These are phyloP conservation scores for Cactoblastis cactorum DNA, from an alignment of 2,888 invertebrate genomes.

Conservation along the genomic window DNA sequence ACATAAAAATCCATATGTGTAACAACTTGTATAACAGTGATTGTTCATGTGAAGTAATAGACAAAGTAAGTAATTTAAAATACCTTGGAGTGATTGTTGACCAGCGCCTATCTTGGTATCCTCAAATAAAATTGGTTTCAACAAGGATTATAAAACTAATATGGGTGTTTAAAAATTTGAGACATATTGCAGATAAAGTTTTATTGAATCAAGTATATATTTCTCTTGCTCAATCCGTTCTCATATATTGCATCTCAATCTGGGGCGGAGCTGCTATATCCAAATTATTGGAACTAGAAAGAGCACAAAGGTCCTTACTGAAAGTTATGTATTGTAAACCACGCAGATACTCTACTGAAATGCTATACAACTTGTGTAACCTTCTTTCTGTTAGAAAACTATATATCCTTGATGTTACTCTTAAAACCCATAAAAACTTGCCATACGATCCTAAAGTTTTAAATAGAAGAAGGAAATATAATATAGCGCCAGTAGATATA, in stretches of 20 bases:
- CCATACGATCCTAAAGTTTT: background rate
- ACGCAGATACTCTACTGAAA: background rate
- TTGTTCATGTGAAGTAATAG: background rate
- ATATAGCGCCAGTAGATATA: background rate
- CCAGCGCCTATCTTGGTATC: background rate
- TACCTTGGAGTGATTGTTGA: background rate
- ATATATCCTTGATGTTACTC: background rate
- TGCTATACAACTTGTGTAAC: background rate
- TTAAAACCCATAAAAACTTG: background rate
- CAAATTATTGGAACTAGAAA: background rate
- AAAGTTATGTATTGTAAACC: background rate
- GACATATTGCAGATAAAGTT: background rate
- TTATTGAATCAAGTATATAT: background rate
- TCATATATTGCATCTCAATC: background rate
- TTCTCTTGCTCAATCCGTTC: background rate
- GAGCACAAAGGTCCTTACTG: background rate
- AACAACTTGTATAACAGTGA: too few relatives aligned
- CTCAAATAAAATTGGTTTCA: background rate
- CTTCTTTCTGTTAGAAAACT: background rate
- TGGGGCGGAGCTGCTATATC: background rate
- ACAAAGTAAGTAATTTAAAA: background rate
- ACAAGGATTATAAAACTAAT: background rate
- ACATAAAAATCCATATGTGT: too few relatives aligned
- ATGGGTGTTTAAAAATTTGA: background rate
- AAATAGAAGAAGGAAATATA: background rate